Base-by-base conservation (phyloP, 2,888 invertebrate species). In the Pediacus dermestoides region DNA sequence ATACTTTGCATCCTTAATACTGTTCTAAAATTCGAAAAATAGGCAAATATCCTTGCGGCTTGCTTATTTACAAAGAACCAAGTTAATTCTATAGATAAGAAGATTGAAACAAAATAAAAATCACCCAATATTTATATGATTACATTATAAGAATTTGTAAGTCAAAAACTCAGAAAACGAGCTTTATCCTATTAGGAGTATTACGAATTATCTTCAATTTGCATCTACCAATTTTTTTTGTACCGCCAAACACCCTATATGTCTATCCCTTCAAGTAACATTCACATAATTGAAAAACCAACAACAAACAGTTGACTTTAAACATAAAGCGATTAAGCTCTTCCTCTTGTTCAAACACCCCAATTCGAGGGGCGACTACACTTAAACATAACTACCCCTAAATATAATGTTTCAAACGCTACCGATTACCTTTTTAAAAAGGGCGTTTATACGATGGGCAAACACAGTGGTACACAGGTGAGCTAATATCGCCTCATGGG, bases 241-340 rank as follows among this genome's bases (percentile, higher is more conserved):
- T n/a, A n/a, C n/a, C n/a, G n/a, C n/a, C n/a, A n/a, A n/a, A n/a
- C n/a, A n/a, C n/a, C n/a, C n/a, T n/a, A n/a, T n/a, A n/a, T n/a
- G n/a, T n/a, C n/a, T n/a, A n/a, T n/a, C 13, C 13, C 21, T 18
- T 27, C 34, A 40, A 49, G 47, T 46, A 52, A 51, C 51, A 51
- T 52, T 46, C 46, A 42, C 55, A 51, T 63, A 63, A 63, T 61
- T 61, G 60, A 57, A 63, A 57, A 58, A 56, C 60, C 61, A 63
- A 63, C 61, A 63, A 50, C n/a, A n/a, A 52, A 57, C 61, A 60
- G 63, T 58, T 54, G 51, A 53, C 53, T 57, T 60, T 60, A 60
- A 63, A 63, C 57, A 50, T 54, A 57, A 57, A 59, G 48, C 58
- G 61, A 61, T 61, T 60, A 60, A 61, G 56, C 53, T 57, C 52